Base-by-base conservation (phyloP, 2,888 invertebrate species). In the Drosophila cognata region DNA sequence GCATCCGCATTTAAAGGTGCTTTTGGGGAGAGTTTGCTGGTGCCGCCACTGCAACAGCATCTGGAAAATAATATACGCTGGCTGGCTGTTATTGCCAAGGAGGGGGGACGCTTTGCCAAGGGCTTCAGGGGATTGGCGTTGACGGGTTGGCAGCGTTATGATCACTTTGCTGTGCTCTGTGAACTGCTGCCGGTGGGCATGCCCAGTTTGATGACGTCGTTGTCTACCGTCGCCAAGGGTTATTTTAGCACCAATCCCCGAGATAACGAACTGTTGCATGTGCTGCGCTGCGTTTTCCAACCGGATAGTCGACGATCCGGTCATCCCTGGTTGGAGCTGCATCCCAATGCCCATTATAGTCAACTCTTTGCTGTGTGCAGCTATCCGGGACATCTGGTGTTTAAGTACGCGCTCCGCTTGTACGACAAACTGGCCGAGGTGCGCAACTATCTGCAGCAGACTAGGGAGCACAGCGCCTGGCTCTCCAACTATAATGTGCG, bases 1-100 rank as follows among this genome's bases (percentile, higher is more conserved):
- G 96, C 96, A 2, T 95, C 95, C 4, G 96, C 96, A 0, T 96
- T 95, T 91, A 97, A 97, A 92, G 96, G 96, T 1, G 96, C 96
- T 6, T 96, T 96, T 81, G 96, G 96, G 0, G 96, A 96, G 91
- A 95, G 95, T 4, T 84, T 96, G 53, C 94, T 95, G 81, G 94
- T 96, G 70, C 96, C 96, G 7, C 95, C 96, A 70, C 94, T 95
- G 21, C 94, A 95, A 77, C 94, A 95, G 55, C 96, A 96, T 92
- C 92, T 96, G 59, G 96, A 96, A 88, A 96, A 96, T 89, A 96
- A 96, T 87, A 92, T 96, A 71, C 94, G 95, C 58, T 96, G 96
- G 96, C 89, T 96, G 73, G 95, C 95, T 58, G 94, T 95, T 4
- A 96, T 95, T 94, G 93, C 94, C 2, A 94, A 94, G 73, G 95